Conservation (phyloP, 2,113 vertebrate genomes). For the Otis tarda region DNA sequence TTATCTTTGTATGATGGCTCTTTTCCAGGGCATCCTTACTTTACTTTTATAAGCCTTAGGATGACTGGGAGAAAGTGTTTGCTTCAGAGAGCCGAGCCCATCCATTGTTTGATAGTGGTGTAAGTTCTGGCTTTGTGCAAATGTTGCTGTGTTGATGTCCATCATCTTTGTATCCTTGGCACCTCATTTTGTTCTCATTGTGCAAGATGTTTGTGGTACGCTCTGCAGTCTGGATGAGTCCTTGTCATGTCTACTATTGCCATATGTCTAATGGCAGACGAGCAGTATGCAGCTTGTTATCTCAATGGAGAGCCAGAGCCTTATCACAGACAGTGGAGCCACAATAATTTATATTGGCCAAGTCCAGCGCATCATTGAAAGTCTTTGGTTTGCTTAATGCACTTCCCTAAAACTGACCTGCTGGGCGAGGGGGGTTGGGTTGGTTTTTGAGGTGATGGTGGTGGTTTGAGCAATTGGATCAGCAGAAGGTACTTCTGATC, state of each 20-base stretch:
- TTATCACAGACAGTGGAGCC: fast-evolving
- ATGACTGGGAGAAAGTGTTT: neutral
- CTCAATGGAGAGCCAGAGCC: neutral
- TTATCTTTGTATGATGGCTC: neutral
- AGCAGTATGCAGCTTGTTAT: neutral
- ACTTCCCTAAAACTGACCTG: neutral
- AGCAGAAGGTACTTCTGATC: neutral
- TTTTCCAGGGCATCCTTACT: neutral
- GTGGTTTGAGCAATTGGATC: neutral
- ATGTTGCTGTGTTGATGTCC: neutral
- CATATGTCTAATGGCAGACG: neutral
- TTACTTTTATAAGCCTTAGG: neutral
- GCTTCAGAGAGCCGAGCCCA: neutral
- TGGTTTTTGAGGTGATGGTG: neutral
- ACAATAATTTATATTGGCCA: neutral
- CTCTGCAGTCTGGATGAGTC: neutral
- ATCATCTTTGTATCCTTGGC: neutral
- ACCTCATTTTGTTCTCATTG: neutral
- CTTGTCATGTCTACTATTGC: neutral
- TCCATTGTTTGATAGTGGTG: fast-evolving
- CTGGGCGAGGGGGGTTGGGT: neutral
- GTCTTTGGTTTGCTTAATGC: neutral
- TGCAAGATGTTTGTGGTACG: fast-evolving
- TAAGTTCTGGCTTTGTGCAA: neutral
- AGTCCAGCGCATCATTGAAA: neutral